Evolutionary conservation across 2,888 invertebrate genomes (phyloP).

Genomic region (Latheticus oryzae): DNA sequence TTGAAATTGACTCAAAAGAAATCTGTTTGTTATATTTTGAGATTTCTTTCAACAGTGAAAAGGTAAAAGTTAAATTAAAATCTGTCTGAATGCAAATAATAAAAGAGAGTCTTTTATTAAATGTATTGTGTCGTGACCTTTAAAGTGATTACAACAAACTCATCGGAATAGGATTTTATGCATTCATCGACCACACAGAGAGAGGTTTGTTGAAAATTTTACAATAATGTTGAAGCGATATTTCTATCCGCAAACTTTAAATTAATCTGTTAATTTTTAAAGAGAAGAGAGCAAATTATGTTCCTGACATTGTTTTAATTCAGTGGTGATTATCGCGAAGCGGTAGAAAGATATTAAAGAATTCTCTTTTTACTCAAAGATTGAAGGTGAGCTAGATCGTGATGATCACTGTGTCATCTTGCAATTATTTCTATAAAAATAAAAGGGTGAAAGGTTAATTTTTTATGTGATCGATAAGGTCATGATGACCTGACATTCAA

Average conservation of each 20-base stretch:
- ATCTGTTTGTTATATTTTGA: too few species aligned
- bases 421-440: slow-evolving; percentile 15
- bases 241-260: slow-evolving; percentile 26
- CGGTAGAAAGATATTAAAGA: slow-evolving; percentile 4
- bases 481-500: slow-evolving; percentile 5
- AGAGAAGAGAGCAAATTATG: slow-evolving; percentile 24
- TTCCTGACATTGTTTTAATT: slow-evolving; percentile 26
- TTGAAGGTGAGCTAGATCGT: slow-evolving; percentile 27
- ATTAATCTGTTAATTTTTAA: slow-evolving; percentile 31
- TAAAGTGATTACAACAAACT: too few species aligned
- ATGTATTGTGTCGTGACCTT: too few species aligned
- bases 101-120: neutral
- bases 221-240: slow-evolving; percentile 4
- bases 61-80: too few species aligned
- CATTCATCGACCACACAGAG: too few species aligned
- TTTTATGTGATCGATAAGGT: slow-evolving; percentile 16
- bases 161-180: too few species aligned
- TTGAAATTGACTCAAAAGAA: too few species aligned
- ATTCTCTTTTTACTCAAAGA: slow-evolving; percentile 11
- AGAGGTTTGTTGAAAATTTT: too few species aligned
- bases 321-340: slow-evolving; percentile 12
- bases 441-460: slow-evolving; percentile 5
- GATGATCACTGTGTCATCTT: slow-evolving; percentile 32
- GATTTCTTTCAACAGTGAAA: too few species aligned
- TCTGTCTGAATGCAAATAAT: too few species aligned